A percentile compares a stretch with the other conserved stretches of the same genome.
Conservation (phyloP, 2,113 vertebrate genomes). For the Colossoma macropomum region DNA sequence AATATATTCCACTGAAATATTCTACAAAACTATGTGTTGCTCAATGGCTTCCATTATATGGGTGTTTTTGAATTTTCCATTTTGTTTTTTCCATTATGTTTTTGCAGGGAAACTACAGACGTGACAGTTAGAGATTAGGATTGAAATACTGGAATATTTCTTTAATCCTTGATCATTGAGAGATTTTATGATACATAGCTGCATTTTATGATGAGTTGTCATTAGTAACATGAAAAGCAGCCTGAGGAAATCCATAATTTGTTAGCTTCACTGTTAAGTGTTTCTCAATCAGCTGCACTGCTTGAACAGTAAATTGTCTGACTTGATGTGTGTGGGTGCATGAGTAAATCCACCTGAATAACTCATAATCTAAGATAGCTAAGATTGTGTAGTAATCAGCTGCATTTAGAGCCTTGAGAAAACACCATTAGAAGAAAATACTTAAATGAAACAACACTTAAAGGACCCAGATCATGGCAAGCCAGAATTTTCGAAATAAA, state of each 20-base stretch:
- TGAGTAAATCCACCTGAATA: constrained; percentile 5
- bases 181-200: background rate
- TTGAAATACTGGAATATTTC: background rate
- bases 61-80: too few relatives aligned
- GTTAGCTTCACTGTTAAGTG: constrained; percentile 13
- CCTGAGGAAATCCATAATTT: background rate
- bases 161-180: background rate
- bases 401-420: background rate
- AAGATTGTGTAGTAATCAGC: background rate
- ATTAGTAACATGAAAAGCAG: background rate
- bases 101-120: too few relatives aligned
- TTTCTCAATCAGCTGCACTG: constrained; percentile 28
- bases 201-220: background rate
- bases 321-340: background rate
- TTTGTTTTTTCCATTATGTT: too few relatives aligned
- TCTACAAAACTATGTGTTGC: too few relatives aligned
- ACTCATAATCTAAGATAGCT: constrained; percentile 7
- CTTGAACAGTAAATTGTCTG: background rate
- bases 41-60: too few relatives aligned
- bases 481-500: too few relatives aligned
- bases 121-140: too few relatives aligned
- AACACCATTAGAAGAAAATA: too few relatives aligned
- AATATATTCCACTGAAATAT: too few relatives aligned
- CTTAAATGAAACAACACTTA: too few relatives aligned
- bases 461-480: too few relatives aligned